phyloP scores from a whole-genome alignment of 2,888 invertebrate genomes.

The Molanna angustata region DNA sequence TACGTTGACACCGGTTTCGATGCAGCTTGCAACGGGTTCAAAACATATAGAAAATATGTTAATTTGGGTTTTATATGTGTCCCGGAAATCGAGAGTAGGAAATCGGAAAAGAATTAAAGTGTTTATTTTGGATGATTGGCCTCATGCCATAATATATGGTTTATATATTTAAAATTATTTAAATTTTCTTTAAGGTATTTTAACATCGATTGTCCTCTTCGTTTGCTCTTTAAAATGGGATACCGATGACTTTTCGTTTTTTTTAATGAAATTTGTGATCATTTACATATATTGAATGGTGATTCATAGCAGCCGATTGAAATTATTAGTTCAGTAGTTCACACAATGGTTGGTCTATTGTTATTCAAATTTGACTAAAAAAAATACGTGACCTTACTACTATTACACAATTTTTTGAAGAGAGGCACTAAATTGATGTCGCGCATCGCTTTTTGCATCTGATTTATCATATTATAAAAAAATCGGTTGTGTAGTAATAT shows the following conservation, averaged over 20 bases:
- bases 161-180: constrained; percentile 31
- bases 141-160: constrained; percentile 29
- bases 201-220: constrained; percentile 13
- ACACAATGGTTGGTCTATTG: constrained; percentile 5
- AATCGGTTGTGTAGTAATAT: too few relatives aligned
- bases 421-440: too few relatives aligned
- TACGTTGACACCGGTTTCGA: constrained; percentile 15
- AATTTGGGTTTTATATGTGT: constrained; percentile 3
- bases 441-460: too few relatives aligned
- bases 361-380: constrained; percentile 13
- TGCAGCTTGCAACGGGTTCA: constrained; percentile 22
- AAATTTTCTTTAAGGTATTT: constrained; percentile 14
- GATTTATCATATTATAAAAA: too few relatives aligned
- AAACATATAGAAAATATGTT: constrained; percentile 3
- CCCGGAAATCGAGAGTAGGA: constrained; percentile 21
- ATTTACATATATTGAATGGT: constrained; percentile 24
- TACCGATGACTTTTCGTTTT: constrained; percentile 22
- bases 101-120: constrained; percentile 15
- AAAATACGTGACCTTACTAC: too few relatives aligned
- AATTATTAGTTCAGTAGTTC: constrained; percentile 7
- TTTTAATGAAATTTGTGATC: background rate
- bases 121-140: constrained; percentile 22
- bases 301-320: constrained; percentile 17
- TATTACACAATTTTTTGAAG: too few relatives aligned
- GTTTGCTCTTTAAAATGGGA: constrained; percentile 15